Evolutionary conservation across 1,140 invertebrate genomes (phyloP), one percentile per base, ranked within the genome.

Genomic region (Manduca sexta): DNA sequence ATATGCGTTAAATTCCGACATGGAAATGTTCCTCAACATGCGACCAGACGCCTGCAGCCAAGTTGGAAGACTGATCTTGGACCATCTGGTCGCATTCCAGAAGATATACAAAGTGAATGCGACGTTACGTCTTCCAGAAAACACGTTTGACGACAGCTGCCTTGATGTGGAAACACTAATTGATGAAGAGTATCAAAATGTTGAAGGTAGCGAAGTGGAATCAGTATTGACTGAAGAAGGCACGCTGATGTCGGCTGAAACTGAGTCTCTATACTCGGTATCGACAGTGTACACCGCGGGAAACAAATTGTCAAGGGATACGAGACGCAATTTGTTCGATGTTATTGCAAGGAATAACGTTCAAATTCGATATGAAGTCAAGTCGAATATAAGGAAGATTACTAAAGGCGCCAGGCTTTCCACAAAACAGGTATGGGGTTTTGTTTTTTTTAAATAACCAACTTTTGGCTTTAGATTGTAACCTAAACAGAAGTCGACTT

Each of bases 1-100:
- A n/a, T 83, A 89, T 49, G 77, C 85, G 6, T 60, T 90, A 3
- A 86, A 87, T 53, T 80, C 84, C 0, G 84, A 89, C 54, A 85
- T 89, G 11, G 85, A 88, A 67, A 80, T 88, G 69, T 86, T 90
- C 51, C 63, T 90, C 11, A 88, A 89, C 68, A 80, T 90, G 63
- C 74, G 89, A 6, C 85, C 86, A 21, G 88, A 89, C 55, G 84
- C 88, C 33, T 88, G 87, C 65, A 88, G 87, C 21, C 71, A 84
- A n/a, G 74, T 90, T 7, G 89, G 88, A 2, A 68, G 84, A 43
- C 80, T 88, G n/a, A 83, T 90, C 16, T 74, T 89, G 5, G 80
- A 87, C 18, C 87, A 88, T 49, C 62, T 88, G 2, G 84, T 81
- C 64, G 85, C 86, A 0, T 84, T 89, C 49, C 75, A 86, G 48